These are phyloP conservation scores for Drosophila percnosoma DNA, from an alignment of 2,888 invertebrate genomes.

Conservation along the genomic window DNA sequence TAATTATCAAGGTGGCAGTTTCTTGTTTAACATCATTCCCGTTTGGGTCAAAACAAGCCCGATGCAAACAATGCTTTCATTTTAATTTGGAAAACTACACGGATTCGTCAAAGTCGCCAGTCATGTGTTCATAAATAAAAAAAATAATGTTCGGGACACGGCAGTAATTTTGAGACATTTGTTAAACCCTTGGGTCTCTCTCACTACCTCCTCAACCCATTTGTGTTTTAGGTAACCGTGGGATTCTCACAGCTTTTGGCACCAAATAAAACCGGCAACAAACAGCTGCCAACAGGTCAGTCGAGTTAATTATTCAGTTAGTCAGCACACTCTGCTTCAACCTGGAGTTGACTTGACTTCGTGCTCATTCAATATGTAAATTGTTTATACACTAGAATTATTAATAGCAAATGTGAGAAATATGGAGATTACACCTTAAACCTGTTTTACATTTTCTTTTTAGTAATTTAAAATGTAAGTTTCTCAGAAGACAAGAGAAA, in stretches of 20 bases:
- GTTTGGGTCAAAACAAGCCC: not conserved
- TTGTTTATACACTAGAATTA: conserved; percentile 52
- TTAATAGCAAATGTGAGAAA: conserved; percentile 69
- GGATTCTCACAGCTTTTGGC: not conserved
- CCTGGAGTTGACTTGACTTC: conserved; percentile 18
- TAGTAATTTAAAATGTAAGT: conserved; percentile 19
- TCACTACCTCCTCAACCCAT: not conserved
- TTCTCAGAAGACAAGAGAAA: conserved; percentile 38
- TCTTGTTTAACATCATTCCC: not conserved
- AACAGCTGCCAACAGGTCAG: conserved; percentile 55
- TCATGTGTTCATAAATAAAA: not conserved
- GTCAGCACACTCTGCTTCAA: conserved; percentile 7
- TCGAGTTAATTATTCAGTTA: conserved; percentile 64
- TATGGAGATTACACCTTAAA: conserved; percentile 59
- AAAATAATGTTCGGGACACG: not conserved
- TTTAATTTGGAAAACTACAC: not conserved
- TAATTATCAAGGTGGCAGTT: not conserved
- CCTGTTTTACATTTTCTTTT: conserved; percentile 11
- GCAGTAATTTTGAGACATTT: not conserved
- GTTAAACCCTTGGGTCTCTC: not conserved
- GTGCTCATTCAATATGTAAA: conserved; percentile 67
- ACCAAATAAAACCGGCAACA: conserved; percentile 38
- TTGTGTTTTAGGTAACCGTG: not conserved
- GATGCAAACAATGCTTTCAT: not conserved
- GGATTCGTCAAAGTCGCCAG: not conserved